Evolutionary conservation across 2,888 invertebrate species (phyloP), one percentile per base, ranked within the genome.

Genomic region (Apamea crenata): DNA sequence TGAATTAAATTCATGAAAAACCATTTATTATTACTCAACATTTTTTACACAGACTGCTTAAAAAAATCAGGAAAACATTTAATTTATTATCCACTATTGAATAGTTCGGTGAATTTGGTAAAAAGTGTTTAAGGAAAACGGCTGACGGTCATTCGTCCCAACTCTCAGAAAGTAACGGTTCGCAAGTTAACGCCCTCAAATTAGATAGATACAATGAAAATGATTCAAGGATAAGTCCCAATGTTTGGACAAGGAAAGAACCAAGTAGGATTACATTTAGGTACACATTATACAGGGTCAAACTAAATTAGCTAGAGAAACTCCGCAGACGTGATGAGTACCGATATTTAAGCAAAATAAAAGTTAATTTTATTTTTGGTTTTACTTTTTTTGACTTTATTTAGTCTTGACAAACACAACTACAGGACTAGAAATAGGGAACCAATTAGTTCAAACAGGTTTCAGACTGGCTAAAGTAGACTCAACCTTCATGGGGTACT

Each of bases 111-210:
- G 78, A 81, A 69, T 78, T 70, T n/a, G 6, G 56, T n/a, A 32
- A 68, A 61, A 82, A 72, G n/a, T 44, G n/a, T n/a, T 72, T n/a
- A 66, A 81, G 81, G 73, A 80, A 81, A 69, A 81, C 14, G 25
- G 10, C 50, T 56, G 18, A 50, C 14, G 36, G 59, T 32, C 25
- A 16, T 47, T 56, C n/a, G 47, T 16, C 56, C 29, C 36, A 25
- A 36, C 25, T 83, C 63, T 36, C 44, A 47, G 47, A 50, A 61
- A 63, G 3, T 65, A 77, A 81, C 81, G 68, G 78, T 69, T 68
- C 21, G 18, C 32, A n/a, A 78, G 50, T 61, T 29, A 68, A 61
- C 32, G 61, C 16, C 2, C 14, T 74, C n/a, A 50, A 50, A 66
- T 75, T 32, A 59, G 16, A 67, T n/a, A 8, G 47, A 56, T 73